Evolutionary conservation across 1,140 invertebrate species (phyloP), one percentile per base, ranked within the genome.

Genomic region (Sycophaga agraensis): DNA sequence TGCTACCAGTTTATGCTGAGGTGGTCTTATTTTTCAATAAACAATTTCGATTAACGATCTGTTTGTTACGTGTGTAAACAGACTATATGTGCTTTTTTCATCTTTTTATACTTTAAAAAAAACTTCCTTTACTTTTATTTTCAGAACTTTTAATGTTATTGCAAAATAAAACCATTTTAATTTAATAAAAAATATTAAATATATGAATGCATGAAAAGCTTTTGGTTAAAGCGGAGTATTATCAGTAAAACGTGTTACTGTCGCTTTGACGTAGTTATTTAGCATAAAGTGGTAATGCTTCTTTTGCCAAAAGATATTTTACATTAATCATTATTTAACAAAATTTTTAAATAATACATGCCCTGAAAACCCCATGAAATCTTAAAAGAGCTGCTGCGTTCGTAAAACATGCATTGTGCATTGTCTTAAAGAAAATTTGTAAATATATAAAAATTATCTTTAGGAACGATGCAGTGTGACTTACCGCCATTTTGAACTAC

Each of bases 401-500:
- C 62, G 51, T 59, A 55, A 66, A 55, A 60, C 31, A 42, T 58
- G 53, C 57, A 65, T 68, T 61, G 37, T 22, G 58, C 46, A 61
- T 53, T 43, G 53, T 68, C 49, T 54, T 67, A 64, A 65, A 53
- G 46, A 62, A 64, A 45, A 68, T 67, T 50, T 50, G 22, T 28
- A 40, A 40, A 24, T 28, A 57, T 1, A 16, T 22, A 65, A 59
- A 65, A 59, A 66, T 63, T 68, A 49, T 66, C 48, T 58, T 59
- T 65, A 63, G 45, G 64, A 63, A 61, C 65, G 67, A 62, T 67
- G 66, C 72, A 63, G 68, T 75, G 68, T 69, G 70, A 76, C 70
- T 79, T 78, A 74, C 79, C 79, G 79, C 79, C 79, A 81, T 81
- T 81, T 81, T 81, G 79, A 79, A 80, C 74, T 72, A 78, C 78